Percentiles rank a stretch among this genome's conserved stretches.
These are phyloP conservation scores for Lasioglossum vierecki DNA, from an alignment of 2,888 invertebrate species.

Conservation along the genomic window DNA sequence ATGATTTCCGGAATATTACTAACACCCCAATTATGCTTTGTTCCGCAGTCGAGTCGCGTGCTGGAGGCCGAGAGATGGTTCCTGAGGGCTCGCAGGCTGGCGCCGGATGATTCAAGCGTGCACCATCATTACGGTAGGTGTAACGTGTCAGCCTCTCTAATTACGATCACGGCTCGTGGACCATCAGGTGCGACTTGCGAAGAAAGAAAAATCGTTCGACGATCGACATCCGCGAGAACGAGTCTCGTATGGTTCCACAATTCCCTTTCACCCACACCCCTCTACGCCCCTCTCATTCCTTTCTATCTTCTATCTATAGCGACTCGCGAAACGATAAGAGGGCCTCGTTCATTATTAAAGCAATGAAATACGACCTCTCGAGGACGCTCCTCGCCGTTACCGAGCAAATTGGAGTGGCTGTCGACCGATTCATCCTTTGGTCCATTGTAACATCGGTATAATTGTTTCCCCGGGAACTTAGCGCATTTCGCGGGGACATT, in stretches of 20 bases:
- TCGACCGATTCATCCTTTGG: conserved; percentile 21
- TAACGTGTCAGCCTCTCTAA: conserved; percentile 9
- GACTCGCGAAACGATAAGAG: conserved; percentile 39
- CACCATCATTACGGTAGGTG: conserved; percentile 95
- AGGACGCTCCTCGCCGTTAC: conserved; percentile 35
- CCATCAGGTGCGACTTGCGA: not conserved
- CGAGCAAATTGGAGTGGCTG: conserved; percentile 45
- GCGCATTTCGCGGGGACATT: conserved; percentile 28
- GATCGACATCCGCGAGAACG: not conserved
- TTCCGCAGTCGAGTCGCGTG: conserved; percentile 89
- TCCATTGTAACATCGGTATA: conserved; percentile 52
- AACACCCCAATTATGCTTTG: conserved; percentile 56
- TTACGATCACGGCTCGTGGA: not conserved
- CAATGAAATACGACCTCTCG: conserved; percentile 55
- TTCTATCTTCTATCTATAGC: not conserved
- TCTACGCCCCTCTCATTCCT: not conserved
- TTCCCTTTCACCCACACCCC: not conserved
- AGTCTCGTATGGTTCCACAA: not conserved
- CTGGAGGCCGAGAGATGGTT: conserved; percentile 96
- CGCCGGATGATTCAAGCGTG: conserved; percentile 93
- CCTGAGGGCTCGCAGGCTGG: conserved; percentile 92
- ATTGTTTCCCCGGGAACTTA: conserved; percentile 57
- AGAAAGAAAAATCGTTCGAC: conserved; percentile 5
- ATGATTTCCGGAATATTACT: conserved; percentile 38
- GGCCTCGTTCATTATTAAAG: conserved; percentile 57